Evolutionary conservation across 1,140 invertebrate genomes (phyloP), one percentile per base, ranked within the genome.

Genomic region (Bombyx mori): DNA sequence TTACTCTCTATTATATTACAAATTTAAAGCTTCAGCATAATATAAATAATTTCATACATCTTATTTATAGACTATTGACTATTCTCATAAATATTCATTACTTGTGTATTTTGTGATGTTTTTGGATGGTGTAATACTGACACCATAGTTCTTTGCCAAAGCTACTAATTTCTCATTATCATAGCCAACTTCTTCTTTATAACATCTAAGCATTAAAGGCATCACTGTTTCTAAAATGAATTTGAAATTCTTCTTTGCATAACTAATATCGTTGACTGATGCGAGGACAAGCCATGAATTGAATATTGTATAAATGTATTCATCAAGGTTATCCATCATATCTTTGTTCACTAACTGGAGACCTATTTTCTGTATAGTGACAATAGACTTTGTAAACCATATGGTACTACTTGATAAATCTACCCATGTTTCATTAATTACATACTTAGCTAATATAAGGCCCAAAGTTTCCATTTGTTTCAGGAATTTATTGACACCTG

Each of bases 91-190:
- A 78, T 89, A 89, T 75, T 89, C 88, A 69, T 84, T 87, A 65
- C 86, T 88, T 26, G 88, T 88, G 63, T 89, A 89, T 76, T 88
- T 88, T 71, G 88, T 87, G 71, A 89, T 85, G 76, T 88, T 86
- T 66, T 82, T 88, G 69, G 85, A 82, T 63, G 78, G 68, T 52
- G 71, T 60, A 44, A 77, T 69, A 62, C 73, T 81, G 6, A 88
- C 82, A 64, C 88, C 88, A 69, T 72, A 87, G 61, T 89, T 86
- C 65, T 86, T 83, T 49, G 79, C 88, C 59, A 89, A 68, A n/a
- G 64, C 65, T 49, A 82, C 63, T 49, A 89, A 68, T 60, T 88
- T 88, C 57, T 88, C 86, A 71, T 89, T 89, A 12, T 89, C 86
- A 67, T 88, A 89, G 42, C 84, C 82, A 56, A 86, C 80, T 66